A percentile compares a stretch with the other conserved stretches of the same genome.
These are phyloP conservation scores for Zenarchopterus dispar DNA, from an alignment of 2,797 vertebrate genomes.

Conservation along the genomic window DNA sequence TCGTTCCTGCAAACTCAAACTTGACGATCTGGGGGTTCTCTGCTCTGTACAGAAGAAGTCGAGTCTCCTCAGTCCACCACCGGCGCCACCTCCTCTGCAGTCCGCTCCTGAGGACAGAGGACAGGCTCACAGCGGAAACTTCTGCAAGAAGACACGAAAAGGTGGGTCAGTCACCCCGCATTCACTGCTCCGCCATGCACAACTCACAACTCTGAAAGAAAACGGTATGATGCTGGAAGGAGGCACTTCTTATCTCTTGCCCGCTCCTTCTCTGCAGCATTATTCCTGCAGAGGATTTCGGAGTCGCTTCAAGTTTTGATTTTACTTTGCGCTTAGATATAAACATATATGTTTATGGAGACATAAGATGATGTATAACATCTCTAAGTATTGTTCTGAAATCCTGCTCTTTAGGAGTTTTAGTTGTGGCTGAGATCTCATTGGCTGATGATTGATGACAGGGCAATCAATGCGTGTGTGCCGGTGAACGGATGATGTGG, in stretches of 20 bases:
- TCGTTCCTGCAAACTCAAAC: background rate
- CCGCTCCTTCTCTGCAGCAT: slow-evolving; percentile 7
- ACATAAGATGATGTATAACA: background rate
- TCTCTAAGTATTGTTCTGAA: background rate
- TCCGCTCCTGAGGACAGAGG: slow-evolving; percentile 56
- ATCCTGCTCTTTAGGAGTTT: background rate
- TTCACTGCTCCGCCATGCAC: background rate
- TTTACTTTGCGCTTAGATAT: background rate
- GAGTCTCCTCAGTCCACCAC: slow-evolving; percentile 63
- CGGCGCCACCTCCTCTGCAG: slow-evolving; percentile 64
- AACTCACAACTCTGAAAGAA: slow-evolving; percentile 25
- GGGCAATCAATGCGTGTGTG: slow-evolving; percentile 10
- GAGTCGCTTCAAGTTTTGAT: background rate
- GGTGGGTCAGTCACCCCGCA: slow-evolving; percentile 50
- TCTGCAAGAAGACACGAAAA: slow-evolving; percentile 52
- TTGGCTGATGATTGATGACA: slow-evolving; percentile 39
- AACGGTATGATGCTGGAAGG: slow-evolving; percentile 49
- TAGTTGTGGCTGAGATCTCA: slow-evolving; percentile 1
- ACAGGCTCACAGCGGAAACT: slow-evolving; percentile 50
- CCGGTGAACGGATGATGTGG: slow-evolving; percentile 63
- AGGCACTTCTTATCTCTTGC: slow-evolving; percentile 7
- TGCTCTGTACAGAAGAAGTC: slow-evolving; percentile 50
- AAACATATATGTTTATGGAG: background rate
- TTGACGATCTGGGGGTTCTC: slow-evolving; percentile 15
- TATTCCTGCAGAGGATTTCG: slow-evolving; percentile 19